Evolutionary conservation across 2,797 vertebrate genomes (phyloP).

Genomic region (Hipposideros larvatus): DNA sequence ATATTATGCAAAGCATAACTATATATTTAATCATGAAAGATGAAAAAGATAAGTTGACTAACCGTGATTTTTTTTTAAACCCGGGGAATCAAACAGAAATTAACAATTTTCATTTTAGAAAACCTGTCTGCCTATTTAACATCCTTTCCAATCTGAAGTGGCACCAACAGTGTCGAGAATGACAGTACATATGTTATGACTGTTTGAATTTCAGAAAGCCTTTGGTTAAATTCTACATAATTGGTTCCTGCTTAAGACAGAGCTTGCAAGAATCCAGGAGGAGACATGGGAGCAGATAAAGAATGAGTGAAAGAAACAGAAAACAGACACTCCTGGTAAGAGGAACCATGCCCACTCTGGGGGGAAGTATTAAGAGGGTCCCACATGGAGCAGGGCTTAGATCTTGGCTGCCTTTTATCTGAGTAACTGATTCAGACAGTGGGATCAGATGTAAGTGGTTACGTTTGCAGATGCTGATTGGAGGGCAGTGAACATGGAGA

Average conservation of each 20-base stretch:
- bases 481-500: constrained; percentile 73
- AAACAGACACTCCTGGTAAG: constrained; percentile 86
- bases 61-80: background rate
- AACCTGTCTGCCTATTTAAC: constrained; percentile 70
- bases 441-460: constrained; percentile 87
- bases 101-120: constrained; percentile 49
- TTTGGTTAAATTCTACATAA: constrained; percentile 85
- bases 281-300: constrained; percentile 86
- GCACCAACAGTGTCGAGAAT: constrained; percentile 78
- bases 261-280: constrained; percentile 81
- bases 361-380: constrained; percentile 80
- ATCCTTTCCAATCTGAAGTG: constrained; percentile 75
- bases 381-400: constrained; percentile 82
- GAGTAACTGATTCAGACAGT: constrained; percentile 86
- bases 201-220: constrained; percentile 84
- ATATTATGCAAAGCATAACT: background rate
- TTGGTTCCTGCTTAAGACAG: constrained; percentile 84
- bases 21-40: background rate
- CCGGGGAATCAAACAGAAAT: constrained; percentile 28
- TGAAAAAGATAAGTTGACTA: background rate
- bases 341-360: constrained; percentile 77
- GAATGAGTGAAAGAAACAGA: constrained; percentile 86
- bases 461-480: constrained; percentile 84
- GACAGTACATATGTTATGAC: constrained; percentile 80
- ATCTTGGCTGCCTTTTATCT: constrained; percentile 87